phyloP scores from a whole-genome alignment of 2,888 invertebrate genomes.

The Pollenia labialis region DNA sequence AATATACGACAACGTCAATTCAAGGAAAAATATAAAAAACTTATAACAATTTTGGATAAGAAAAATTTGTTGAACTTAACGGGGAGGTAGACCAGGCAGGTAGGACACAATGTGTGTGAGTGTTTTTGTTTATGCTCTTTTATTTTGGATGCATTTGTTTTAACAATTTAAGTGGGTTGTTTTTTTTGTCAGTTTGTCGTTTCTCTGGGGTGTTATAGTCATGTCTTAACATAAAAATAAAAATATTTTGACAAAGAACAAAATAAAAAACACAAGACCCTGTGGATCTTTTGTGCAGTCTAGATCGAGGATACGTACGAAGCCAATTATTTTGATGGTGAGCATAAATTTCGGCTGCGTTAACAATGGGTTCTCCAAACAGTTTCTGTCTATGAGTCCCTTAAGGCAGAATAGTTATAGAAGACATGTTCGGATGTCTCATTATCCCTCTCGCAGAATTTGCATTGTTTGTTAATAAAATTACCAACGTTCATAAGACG shows the following conservation, averaged over 20 bases:
- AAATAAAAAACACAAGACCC: not conserved
- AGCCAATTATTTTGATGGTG: too few relatives aligned
- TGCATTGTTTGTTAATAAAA: too few relatives aligned
- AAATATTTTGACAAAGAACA: not conserved
- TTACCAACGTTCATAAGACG: too few relatives aligned
- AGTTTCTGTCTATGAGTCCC: too few relatives aligned
- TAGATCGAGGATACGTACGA: too few relatives aligned
- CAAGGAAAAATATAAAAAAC: slow-evolving; percentile 13
- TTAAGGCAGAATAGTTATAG: too few relatives aligned
- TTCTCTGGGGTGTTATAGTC: not conserved
- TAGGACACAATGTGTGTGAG: slow-evolving; percentile 18
- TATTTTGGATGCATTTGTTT: slow-evolving; percentile 25
- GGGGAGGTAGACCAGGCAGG: not conserved
- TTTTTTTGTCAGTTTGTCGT: not conserved
- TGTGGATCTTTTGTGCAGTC: too few relatives aligned
- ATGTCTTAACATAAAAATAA: slow-evolving; percentile 42
- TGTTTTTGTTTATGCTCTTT: slow-evolving; percentile 30
- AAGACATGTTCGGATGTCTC: too few relatives aligned
- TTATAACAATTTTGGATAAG: slow-evolving; percentile 29
- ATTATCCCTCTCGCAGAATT: too few relatives aligned
- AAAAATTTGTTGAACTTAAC: slow-evolving; percentile 37
- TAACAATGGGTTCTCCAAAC: too few relatives aligned
- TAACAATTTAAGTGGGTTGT: slow-evolving; percentile 1
- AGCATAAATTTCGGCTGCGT: too few relatives aligned
- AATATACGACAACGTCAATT: slow-evolving; percentile 33